phyloP scores from a whole-genome alignment of 2,113 vertebrate genomes.

The Corythaeola cristata region DNA sequence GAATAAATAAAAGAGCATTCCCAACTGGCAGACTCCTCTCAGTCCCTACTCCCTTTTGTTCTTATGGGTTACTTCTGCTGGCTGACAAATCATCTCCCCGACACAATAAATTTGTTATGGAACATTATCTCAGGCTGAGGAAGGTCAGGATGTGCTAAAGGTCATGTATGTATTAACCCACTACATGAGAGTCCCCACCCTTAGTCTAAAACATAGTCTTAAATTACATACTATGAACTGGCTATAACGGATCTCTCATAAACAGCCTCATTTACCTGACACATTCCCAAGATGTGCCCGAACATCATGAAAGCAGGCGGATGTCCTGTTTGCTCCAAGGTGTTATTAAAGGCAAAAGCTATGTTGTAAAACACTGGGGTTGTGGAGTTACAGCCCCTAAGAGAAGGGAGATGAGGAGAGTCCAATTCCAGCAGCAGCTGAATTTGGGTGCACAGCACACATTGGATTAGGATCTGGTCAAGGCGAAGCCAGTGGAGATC shows the following conservation, averaged over 20 bases:
- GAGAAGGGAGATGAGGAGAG: neutral
- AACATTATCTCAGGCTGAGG: conserved; percentile 72
- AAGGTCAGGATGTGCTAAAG: conserved; percentile 71
- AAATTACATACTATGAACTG: conserved; percentile 52
- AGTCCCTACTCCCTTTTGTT: conserved; percentile 26
- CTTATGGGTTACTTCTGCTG: conserved; percentile 38
- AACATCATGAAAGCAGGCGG: neutral
- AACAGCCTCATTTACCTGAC: conserved; percentile 52
- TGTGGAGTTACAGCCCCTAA: neutral
- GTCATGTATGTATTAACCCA: conserved; percentile 70
- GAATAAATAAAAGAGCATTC: conserved; percentile 42
- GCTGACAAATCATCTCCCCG: conserved; percentile 64
- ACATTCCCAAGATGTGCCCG: neutral
- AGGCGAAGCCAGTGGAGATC: neutral
- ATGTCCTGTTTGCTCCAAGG: neutral
- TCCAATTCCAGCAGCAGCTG: rapidly evolving
- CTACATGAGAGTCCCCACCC: conserved; percentile 35
- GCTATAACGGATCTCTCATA: conserved; percentile 33
- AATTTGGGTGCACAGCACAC: neutral
- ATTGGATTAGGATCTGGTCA: neutral
- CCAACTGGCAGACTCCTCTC: neutral
- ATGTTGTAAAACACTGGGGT: neutral
- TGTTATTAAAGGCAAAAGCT: neutral
- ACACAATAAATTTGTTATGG: conserved; percentile 74
- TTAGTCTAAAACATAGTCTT: conserved; percentile 38